These are phyloP conservation scores for Onthophagus taurus DNA, from an alignment of 1,140 invertebrate species.

Conservation along the genomic window DNA sequence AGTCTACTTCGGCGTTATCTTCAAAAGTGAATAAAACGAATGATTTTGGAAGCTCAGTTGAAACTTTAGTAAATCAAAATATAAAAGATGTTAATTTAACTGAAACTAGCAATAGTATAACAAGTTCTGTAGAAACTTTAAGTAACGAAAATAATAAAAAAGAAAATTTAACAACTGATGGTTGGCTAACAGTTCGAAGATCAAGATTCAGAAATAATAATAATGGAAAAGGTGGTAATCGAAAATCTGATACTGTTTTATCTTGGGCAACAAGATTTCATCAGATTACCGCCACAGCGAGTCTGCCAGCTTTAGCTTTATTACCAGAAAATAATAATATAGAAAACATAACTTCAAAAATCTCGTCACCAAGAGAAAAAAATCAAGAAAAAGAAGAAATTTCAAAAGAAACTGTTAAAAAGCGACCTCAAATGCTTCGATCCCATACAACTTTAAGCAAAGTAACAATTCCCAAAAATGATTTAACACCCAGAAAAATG, in stretches of 20 bases:
- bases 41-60: slow-evolving; percentile 40
- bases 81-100: slow-evolving; percentile 41
- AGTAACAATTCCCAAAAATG: slow-evolving; percentile 13
- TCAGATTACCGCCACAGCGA: slow-evolving; percentile 56
- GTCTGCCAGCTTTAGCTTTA: slow-evolving; percentile 48
- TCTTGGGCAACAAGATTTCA: slow-evolving; percentile 56
- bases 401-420: slow-evolving; percentile 2
- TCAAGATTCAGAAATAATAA: slow-evolving; percentile 41
- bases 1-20: neutral
- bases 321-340: slow-evolving; percentile 39
- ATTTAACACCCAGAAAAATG: slow-evolving; percentile 11
- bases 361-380: slow-evolving; percentile 27
- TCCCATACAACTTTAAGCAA: slow-evolving; percentile 29
- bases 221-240: slow-evolving; percentile 28
- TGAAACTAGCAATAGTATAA: slow-evolving; percentile 43
- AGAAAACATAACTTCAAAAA: no score
- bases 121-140: slow-evolving; percentile 47
- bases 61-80: slow-evolving; percentile 45
- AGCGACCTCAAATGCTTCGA: slow-evolving; percentile 14
- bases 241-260: slow-evolving; percentile 36
- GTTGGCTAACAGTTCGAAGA: slow-evolving; percentile 56
- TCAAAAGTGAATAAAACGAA: slow-evolving; percentile 16
- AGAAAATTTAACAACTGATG: slow-evolving; percentile 45
- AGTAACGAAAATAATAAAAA: slow-evolving; percentile 41
- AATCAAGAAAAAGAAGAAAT: slow-evolving; percentile 32